Base-by-base conservation (phyloP, 2,113 vertebrate species). In the Chunga burmeisteri region DNA sequence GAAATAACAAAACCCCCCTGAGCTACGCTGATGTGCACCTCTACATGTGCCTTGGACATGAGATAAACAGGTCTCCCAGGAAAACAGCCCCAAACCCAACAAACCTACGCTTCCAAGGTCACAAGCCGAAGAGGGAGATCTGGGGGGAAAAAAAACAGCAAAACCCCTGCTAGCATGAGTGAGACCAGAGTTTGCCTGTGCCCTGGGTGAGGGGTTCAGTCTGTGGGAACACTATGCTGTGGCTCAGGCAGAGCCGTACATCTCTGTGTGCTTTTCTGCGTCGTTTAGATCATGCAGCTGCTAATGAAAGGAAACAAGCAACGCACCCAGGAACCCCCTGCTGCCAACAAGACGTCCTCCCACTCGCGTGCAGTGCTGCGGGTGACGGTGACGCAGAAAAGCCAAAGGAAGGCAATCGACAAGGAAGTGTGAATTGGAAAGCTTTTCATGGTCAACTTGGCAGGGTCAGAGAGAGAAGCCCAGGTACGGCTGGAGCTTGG, bases 381-480 rank as follows among this genome's bases (percentile, higher is more conserved):
- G 91, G 98, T 98, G 79, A 97, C 75, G 0, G 98, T 98, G 81
- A 97, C 49, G 3, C 97, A 90, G 94, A 91, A 42, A 46, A 91
- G 93, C 62, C 88, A 14, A 1, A 56, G 94, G 32, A 27, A 91
- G 4, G 89, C 47, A 9, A 40, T 63, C 2, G 42, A 36, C 0
- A 80, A 96, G 85, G 98, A 96, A 40, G 62, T 90, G 47, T 27
- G 65, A 3, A 4, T 92, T 0, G 98, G 98, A 17, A 96, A 89
- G 66, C 98, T 98, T 52, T 98, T 98, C 94, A 90, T 98, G 98
- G 97, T 98, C 3, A 98, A 98, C 93, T 92, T 98, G 90, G 98
- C 96, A 0, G 98, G 98, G n/a, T 97, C 95, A 0, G 98, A 98
- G 83, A 95, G 96, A 55, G 98, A 98, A 2, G 94, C 98, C 13